Evolutionary conservation across 2,797 vertebrate species (phyloP).

Genomic region (Aldrovandia affinis): DNA sequence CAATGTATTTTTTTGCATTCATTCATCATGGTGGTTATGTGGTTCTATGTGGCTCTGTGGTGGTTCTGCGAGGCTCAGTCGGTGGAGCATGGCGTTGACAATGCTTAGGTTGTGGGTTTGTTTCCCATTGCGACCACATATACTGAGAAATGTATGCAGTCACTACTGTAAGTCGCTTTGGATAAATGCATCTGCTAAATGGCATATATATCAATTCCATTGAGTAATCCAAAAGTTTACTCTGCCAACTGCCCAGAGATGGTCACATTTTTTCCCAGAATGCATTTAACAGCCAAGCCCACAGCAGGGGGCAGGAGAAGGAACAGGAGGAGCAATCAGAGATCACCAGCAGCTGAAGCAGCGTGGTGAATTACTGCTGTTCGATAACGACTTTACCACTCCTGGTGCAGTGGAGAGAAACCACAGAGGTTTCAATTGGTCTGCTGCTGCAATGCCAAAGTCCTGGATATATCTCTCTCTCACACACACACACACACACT

Average conservation of each 20-base stretch:
- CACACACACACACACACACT: not conserved
- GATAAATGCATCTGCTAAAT: too few relatives aligned
- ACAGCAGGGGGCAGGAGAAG: not conserved
- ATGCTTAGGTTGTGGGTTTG: too few relatives aligned
- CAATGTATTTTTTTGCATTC: not conserved
- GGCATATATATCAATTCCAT: too few relatives aligned
- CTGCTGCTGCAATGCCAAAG: not conserved
- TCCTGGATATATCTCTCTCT: not conserved
- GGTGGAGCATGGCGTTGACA: too few relatives aligned
- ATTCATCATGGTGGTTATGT: not conserved
- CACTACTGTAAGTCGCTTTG: too few relatives aligned
- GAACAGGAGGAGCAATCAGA: not conserved
- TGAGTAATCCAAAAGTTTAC: not conserved
- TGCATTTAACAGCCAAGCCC: not conserved
- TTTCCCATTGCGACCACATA: too few relatives aligned
- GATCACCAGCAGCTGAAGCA: not conserved
- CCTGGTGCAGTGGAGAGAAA: not conserved
- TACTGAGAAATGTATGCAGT: too few relatives aligned
- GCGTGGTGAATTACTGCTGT: slow-evolving; percentile 2
- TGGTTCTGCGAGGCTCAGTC: too few relatives aligned
- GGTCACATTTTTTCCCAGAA: not conserved
- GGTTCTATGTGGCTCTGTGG: too few relatives aligned
- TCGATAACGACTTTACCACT: slow-evolving; percentile 4
- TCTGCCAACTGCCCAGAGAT: too few relatives aligned
- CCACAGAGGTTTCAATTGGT: not conserved